phyloP scores from a whole-genome alignment of 2,113 vertebrate species.

The Varanus salvator region DNA sequence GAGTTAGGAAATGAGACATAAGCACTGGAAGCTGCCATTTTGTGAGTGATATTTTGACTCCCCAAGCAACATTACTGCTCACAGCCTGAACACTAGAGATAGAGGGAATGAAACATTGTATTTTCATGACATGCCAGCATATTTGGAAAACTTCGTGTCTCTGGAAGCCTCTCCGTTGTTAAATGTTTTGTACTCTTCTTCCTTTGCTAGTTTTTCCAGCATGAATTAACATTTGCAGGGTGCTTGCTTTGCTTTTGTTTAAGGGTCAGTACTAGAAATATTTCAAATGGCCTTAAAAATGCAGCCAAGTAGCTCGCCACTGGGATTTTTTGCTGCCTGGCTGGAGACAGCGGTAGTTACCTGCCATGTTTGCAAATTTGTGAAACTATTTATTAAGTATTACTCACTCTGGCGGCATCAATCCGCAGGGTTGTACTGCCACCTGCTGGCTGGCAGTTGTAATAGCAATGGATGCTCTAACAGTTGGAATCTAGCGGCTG shows the following conservation, averaged over 20 bases:
- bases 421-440: conserved; percentile 51
- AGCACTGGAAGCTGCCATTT: no score
- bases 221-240: conserved; percentile 51
- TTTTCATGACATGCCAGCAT: neutral
- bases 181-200: neutral
- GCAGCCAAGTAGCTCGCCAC: conserved; percentile 16
- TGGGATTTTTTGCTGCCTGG: conserved; percentile 9
- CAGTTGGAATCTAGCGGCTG: neutral
- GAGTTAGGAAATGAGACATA: neutral
- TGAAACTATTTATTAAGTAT: neutral
- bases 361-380: neutral
- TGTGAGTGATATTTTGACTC: no score
- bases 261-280: conserved; percentile 31
- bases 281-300: conserved; percentile 42
- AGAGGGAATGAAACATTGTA: neutral
- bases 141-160: neutral
- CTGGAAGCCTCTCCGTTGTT: neutral
- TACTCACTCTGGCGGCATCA: neutral
- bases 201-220: neutral
- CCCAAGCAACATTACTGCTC: no score
- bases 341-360: neutral
- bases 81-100: no score
- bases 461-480: conserved; percentile 21
- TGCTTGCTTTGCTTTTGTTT: conserved; percentile 33
- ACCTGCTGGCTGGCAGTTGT: conserved; percentile 57